Evolutionary conservation across 23 tunicate genomes (phyloP).

Genomic region (Diplosoma virens): DNA sequence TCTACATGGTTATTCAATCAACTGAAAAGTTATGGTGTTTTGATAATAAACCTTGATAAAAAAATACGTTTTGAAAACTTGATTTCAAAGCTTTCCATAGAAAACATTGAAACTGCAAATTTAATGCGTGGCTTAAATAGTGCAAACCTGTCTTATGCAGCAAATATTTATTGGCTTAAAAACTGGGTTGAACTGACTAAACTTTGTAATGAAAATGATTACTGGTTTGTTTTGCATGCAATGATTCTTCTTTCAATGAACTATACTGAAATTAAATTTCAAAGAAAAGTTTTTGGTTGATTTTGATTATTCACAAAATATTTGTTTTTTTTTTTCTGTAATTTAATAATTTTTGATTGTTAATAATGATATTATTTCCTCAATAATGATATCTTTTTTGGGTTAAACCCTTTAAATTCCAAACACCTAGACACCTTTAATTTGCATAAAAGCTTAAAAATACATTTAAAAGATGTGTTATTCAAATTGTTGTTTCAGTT

Average conservation of each 20-base stretch:
- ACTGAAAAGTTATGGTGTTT: neutral
- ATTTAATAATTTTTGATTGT: too few species aligned
- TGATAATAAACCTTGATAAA: neutral
- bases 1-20: neutral
- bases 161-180: slow-evolving; percentile 72
- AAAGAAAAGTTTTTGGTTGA: slow-evolving; percentile 49
- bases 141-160: slow-evolving; percentile 51
- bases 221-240: slow-evolving; percentile 65
- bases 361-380: too few species aligned
- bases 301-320: too few species aligned
- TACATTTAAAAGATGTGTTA: too few species aligned
- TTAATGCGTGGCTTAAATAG: slow-evolving; percentile 71
- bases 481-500: too few species aligned
- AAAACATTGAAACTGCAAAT: slow-evolving; percentile 33
- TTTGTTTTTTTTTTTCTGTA: too few species aligned
- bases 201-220: slow-evolving; percentile 44
- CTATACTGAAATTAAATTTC: slow-evolving; percentile 56
- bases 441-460: too few species aligned
- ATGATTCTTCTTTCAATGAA: slow-evolving; percentile 57
- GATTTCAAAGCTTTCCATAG: neutral
- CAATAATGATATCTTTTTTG: too few species aligned
- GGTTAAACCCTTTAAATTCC: too few species aligned
- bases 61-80: neutral
- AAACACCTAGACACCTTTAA: too few species aligned
- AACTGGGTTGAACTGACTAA: slow-evolving; percentile 67